Percentiles rank a stretch among this genome's conserved stretches.
These are phyloP conservation scores for Daktulosphaira vitifoliae DNA, from an alignment of 1,140 invertebrate species.

Conservation along the genomic window DNA sequence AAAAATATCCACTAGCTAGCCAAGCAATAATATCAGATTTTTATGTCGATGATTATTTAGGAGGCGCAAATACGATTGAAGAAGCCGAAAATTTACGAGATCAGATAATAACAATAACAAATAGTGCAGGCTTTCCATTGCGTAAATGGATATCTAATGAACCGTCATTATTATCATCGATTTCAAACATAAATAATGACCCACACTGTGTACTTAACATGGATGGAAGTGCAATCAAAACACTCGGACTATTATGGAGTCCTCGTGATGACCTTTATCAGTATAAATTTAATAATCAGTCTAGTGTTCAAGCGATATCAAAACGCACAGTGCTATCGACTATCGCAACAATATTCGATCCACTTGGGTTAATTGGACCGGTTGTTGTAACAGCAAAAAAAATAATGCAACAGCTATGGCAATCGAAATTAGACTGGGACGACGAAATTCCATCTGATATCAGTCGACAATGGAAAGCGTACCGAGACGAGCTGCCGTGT, in stretches of 20 bases:
- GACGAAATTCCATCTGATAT: neutral
- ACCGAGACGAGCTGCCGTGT: neutral
- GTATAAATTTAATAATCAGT: neutral
- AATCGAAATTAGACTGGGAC: neutral
- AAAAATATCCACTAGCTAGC: constrained; percentile 36
- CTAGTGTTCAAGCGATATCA: neutral
- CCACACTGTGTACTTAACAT: neutral
- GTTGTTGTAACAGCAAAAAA: neutral
- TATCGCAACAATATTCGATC: constrained; percentile 23
- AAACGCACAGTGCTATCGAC: constrained; percentile 34
- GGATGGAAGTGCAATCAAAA: neutral
- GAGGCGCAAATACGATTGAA: constrained; percentile 33
- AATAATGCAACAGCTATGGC: constrained; percentile 1
- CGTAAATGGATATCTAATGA: constrained; percentile 38
- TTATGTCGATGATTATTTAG: constrained; percentile 38
- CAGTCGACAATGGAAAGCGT: neutral
- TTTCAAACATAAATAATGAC: neutral
- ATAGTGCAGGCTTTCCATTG: constrained; percentile 37
- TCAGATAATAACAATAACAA: constrained; percentile 37
- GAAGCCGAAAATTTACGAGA: constrained; percentile 35
- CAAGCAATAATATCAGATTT: constrained; percentile 35
- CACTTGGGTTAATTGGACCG: neutral
- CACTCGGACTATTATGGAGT: neutral
- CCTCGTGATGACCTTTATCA: neutral
- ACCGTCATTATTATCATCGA: neutral